Percentiles rank a stretch among this genome's conserved stretches.
phyloP scores from a whole-genome alignment of 35 echinoderm and acorn worm genomes.

The Heliocidaris erythrogramma region DNA sequence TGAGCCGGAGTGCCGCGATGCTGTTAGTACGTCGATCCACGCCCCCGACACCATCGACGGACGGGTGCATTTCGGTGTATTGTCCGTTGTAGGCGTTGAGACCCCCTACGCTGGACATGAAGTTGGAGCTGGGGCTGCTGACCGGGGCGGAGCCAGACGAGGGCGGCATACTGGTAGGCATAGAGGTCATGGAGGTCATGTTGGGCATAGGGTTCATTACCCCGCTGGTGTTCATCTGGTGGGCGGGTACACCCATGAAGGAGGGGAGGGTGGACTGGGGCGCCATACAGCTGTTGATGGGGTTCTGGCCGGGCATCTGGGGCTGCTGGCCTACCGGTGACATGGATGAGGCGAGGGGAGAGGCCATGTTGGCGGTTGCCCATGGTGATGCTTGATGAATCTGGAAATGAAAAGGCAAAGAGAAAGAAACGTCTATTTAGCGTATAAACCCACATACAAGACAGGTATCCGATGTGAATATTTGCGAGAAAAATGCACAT shows the following conservation, averaged over 20 bases:
- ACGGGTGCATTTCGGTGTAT: conserved; percentile 62
- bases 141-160: not conserved
- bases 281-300: conserved; percentile 88
- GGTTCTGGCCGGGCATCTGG: conserved; percentile 49
- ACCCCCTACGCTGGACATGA: conserved; percentile 45
- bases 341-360: conserved; percentile 82
- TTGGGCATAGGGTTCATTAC: conserved; percentile 57
- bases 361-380: conserved; percentile 84
- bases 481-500: not conserved
- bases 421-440: conserved; percentile 27
- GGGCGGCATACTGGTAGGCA: conserved; percentile 51
- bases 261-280: conserved; percentile 81
- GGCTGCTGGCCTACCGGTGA: conserved; percentile 54
- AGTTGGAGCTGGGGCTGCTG: conserved; percentile 14
- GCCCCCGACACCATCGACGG: conserved; percentile 60
- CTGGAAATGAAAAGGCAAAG: conserved; percentile 45
- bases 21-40: conserved; percentile 84
- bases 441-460: not conserved
- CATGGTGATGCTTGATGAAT: conserved; percentile 86
- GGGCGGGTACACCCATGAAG: conserved; percentile 86
- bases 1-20: conserved; percentile 82
- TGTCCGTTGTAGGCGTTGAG: conserved; percentile 85
- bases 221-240: conserved; percentile 36
- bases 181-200: conserved; percentile 76
- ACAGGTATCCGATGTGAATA: not conserved